Conservation (phyloP, 2,797 vertebrate species). For the Acanthurus leucopareius region DNA sequence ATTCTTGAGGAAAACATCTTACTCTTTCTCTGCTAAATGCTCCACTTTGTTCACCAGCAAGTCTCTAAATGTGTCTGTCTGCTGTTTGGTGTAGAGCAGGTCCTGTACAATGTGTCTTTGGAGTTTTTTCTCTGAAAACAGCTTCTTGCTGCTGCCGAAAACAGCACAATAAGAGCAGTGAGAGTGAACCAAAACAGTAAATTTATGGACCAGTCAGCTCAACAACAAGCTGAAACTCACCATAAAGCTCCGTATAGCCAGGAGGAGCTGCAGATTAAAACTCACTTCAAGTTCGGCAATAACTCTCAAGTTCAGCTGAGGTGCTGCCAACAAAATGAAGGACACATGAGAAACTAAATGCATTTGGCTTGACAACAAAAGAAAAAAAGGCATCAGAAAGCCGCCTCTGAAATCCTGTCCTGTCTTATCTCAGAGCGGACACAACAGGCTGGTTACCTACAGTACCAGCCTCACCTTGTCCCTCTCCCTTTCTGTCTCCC, state of each 20-base stretch:
- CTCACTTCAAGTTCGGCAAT: not conserved
- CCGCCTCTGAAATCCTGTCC: conserved; percentile 41
- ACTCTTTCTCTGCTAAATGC: too few species aligned
- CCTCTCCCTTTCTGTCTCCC: conserved; percentile 2
- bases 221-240: not conserved
- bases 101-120: not conserved
- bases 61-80: not conserved
- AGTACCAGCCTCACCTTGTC: conserved; percentile 2
- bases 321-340: conserved; percentile 22
- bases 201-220: not conserved
- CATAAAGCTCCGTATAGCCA: not conserved
- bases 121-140: not conserved
- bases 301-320: conserved; percentile 5
- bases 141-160: not conserved
- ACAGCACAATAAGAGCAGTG: too few species aligned
- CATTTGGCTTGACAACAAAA: conserved; percentile 27
- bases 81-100: not conserved
- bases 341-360: conserved; percentile 28
- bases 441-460: conserved; percentile 34
- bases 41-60: too few species aligned
- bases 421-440: conserved; percentile 41
- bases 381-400: conserved; percentile 14
- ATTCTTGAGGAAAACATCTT: too few species aligned
- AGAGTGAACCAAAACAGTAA: too few species aligned
- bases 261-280: not conserved